phyloP scores from a whole-genome alignment of 2,797 vertebrate species.

The Anabas testudineus region DNA sequence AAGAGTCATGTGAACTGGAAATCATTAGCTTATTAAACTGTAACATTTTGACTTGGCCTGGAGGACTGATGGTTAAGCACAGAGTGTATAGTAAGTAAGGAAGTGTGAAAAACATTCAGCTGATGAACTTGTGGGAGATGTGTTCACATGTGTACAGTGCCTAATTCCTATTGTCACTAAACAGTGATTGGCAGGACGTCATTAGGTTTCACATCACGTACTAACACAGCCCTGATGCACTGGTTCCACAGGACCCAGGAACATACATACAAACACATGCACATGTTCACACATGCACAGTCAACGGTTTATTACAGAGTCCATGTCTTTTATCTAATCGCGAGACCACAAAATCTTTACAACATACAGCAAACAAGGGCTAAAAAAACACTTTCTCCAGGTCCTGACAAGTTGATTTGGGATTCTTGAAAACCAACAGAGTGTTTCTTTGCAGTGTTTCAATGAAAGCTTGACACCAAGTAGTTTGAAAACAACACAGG shows the following conservation, averaged over 20 bases:
- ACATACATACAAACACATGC: constrained; percentile 9
- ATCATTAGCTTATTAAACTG: constrained; percentile 56
- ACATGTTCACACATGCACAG: not conserved
- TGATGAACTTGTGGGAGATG: not conserved
- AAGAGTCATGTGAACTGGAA: constrained; percentile 59
- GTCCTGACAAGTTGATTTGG: not conserved
- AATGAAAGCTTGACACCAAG: constrained; percentile 4
- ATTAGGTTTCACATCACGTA: constrained; percentile 67
- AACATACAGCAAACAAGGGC: not conserved
- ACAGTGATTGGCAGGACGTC: constrained; percentile 34
- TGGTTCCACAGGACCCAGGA: constrained; percentile 29
- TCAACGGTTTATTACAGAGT: not conserved
- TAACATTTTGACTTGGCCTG: not conserved
- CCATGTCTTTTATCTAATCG: constrained; percentile 1
- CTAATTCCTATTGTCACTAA: constrained; percentile 36
- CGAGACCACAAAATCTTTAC: constrained; percentile 8
- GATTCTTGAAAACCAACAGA: not conserved
- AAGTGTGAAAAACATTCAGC: not conserved
- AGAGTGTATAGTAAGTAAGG: not conserved
- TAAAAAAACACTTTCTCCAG: not conserved
- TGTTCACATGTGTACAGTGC: constrained; percentile 35
- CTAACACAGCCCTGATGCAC: constrained; percentile 55
- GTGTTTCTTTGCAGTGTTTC: not conserved
- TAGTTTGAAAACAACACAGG: not conserved
- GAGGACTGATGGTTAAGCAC: constrained; percentile 6